A percentile compares a stretch with the other conserved stretches of the same genome.
Conservation (phyloP, 2,797 vertebrate species). For the Odontamblyopus rebecca region DNA sequence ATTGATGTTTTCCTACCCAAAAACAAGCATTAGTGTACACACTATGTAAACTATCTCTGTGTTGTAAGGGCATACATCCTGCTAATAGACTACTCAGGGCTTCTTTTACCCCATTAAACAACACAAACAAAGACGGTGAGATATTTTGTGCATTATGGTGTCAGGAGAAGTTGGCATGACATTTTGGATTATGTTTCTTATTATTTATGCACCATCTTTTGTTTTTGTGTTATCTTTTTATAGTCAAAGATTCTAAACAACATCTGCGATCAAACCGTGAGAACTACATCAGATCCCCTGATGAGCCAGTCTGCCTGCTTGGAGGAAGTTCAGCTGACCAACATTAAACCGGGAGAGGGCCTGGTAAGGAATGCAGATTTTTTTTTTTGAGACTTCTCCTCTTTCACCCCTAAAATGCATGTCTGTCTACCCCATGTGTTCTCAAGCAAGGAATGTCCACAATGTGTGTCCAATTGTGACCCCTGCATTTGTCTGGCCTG, state of each 20-base stretch:
- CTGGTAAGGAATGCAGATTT: conserved; percentile 80
- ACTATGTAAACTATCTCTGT: conserved; percentile 16
- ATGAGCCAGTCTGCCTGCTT: conserved; percentile 91
- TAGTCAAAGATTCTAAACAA: conserved; percentile 91
- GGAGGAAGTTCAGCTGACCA: conserved; percentile 87
- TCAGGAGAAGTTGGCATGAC: conserved; percentile 6
- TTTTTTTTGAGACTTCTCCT: neutral
- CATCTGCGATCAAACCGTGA: conserved; percentile 92
- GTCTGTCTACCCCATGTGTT: conserved; percentile 8
- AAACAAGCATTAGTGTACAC: conserved; percentile 17
- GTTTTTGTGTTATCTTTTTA: conserved; percentile 19
- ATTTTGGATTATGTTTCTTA: neutral
- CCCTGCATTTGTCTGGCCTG: conserved; percentile 20
- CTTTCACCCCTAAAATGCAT: conserved; percentile 11
- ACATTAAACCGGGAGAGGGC: conserved; percentile 90
- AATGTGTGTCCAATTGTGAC: conserved; percentile 37
- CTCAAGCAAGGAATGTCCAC: conserved; percentile 17
- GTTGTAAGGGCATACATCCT: conserved; percentile 7
- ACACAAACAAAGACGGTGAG: conserved; percentile 9
- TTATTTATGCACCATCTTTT: conserved; percentile 16
- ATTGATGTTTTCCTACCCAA: conserved; percentile 26
- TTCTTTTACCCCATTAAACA: conserved; percentile 14
- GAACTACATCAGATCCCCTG: conserved; percentile 86
- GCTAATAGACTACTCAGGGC: conserved; percentile 40
- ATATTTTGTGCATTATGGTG: conserved; percentile 1